Percentiles rank a stretch among this genome's conserved stretches.
Evolutionary conservation across 2,888 invertebrate genomes (phyloP).

Genomic region (Ichneumoninae sp.): DNA sequence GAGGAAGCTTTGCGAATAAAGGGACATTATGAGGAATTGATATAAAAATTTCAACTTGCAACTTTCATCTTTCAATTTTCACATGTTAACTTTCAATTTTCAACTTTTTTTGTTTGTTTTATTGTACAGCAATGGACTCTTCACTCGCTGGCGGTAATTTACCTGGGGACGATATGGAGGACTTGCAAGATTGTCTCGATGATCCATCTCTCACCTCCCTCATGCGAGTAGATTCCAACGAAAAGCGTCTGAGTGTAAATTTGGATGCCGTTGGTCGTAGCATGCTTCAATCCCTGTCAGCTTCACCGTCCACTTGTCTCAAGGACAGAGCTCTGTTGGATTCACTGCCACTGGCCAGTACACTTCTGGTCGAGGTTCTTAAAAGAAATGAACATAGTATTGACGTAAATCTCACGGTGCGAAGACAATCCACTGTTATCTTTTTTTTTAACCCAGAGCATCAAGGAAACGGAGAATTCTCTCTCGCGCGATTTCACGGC

Average conservation of each 20-base stretch:
- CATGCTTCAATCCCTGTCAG: constrained; percentile 45
- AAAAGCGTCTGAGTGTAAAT: constrained; percentile 2
- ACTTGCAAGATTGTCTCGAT: constrained; percentile 5
- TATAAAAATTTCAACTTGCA: too few relatives aligned
- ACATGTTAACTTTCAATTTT: too few relatives aligned
- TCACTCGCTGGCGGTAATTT: constrained; percentile 7
- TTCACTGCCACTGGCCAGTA: constrained; percentile 33
- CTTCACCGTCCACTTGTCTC: constrained; percentile 18
- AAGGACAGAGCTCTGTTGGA: constrained; percentile 35
- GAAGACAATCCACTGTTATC: not conserved
- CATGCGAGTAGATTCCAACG: constrained; percentile 13
- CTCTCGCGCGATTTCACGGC: constrained; percentile 36
- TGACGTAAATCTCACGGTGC: constrained; percentile 7
- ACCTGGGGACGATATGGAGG: constrained; percentile 3
- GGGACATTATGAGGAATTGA: too few relatives aligned
- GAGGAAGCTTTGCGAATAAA: too few relatives aligned
- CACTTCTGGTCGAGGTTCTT: constrained; percentile 54
- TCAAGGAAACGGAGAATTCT: constrained; percentile 57
- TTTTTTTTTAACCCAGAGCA: constrained; percentile 44
- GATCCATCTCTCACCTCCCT: not conserved
- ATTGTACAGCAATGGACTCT: constrained; percentile 30
- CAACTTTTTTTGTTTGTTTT: not conserved
- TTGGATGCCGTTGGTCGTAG: constrained; percentile 41
- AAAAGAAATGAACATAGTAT: not conserved
- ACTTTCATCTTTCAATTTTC: too few relatives aligned